Base-by-base conservation (phyloP, 1,140 invertebrate species). In the Penaeus vannamei region DNA sequence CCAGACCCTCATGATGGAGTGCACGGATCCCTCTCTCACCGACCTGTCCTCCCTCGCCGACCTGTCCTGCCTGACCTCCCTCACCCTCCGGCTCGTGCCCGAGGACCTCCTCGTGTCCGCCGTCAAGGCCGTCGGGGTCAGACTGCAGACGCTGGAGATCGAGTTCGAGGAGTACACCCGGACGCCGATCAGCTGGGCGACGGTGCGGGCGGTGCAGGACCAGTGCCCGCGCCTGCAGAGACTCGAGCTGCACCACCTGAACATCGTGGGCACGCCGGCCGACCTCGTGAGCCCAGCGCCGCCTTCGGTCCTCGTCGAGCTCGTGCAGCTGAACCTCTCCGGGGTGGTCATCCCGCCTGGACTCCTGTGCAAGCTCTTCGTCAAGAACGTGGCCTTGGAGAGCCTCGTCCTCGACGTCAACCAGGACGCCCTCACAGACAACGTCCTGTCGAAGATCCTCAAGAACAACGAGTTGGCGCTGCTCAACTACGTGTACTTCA, bases 1-100 rank as follows among this genome's bases (percentile, higher is more conserved):
- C 17, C 69, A 80, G 60, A 29, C 61, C 36, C 85, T 86, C 26
- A 86, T 86, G 85, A 80, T 86, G 85, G 85, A 86, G 76, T 86
- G 59, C 59, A 80, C 60, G 1, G 85, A 86, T 61, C 85, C 85
- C n/a, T 79, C 72, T 17, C 72, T 86, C 29, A 66, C 61, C 4
- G 79, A 72, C 23, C 22, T 86, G 53, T 32, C 72, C 22, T n/a
- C 85, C 12, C 26, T 86, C 46, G 42, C n/a, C 19, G 36, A n/a
- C 19, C 76, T 86, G 22, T n/a, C 59, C 61, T 29, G 64, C 20
- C 61, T 86, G 22, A 79, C 23, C n/a, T 86, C 85, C 4, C 61
- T 86, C 29, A 86, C 85, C 36, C 59, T 86, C 29, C 79, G 85
- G 64, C 60, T 86, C 4, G 85, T 86, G 0, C 85, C 85, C 5